Conservation (phyloP, 2,888 invertebrate genomes). For the Drosophila niveifrons region DNA sequence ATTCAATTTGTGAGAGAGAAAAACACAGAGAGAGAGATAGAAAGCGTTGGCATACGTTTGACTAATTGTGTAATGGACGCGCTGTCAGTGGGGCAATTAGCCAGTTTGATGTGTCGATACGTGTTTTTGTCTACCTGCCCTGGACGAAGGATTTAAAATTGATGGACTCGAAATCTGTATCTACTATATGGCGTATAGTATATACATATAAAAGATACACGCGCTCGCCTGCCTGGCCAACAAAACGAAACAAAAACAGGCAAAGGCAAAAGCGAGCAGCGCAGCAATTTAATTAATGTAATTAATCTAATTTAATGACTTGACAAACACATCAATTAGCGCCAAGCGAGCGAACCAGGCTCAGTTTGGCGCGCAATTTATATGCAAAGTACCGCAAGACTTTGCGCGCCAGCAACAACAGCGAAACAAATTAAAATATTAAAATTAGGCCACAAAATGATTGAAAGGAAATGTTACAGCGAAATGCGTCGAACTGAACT, state of each 20-base stretch:
- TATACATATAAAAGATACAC: slow-evolving; percentile 18
- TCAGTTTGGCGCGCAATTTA: slow-evolving; percentile 61
- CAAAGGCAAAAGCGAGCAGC: slow-evolving; percentile 28
- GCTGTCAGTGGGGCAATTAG: slow-evolving; percentile 61
- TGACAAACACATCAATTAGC: slow-evolving; percentile 83
- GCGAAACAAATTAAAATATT: slow-evolving; percentile 81
- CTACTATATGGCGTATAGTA: not conserved
- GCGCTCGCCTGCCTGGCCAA: slow-evolving; percentile 12
- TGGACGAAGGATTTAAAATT: slow-evolving; percentile 18
- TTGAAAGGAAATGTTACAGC: slow-evolving; percentile 75
- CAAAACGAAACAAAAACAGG: slow-evolving; percentile 22
- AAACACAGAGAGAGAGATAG: slow-evolving; percentile 2
- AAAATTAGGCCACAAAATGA: slow-evolving; percentile 81
- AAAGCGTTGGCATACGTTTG: slow-evolving; percentile 36
- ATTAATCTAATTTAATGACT: slow-evolving; percentile 83
- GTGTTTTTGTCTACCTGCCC: slow-evolving; percentile 30
- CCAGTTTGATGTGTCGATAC: slow-evolving; percentile 49
- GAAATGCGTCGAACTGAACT: slow-evolving; percentile 32
- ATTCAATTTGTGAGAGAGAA: slow-evolving; percentile 12
- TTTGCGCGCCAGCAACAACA: slow-evolving; percentile 38
- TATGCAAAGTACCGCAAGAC: slow-evolving; percentile 70
- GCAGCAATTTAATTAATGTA: slow-evolving; percentile 77
- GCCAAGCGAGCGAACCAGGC: slow-evolving; percentile 41
- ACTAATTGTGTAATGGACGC: slow-evolving; percentile 54
- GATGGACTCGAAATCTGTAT: not conserved